Base-by-base conservation (phyloP, 2,797 vertebrate genomes). In the Trichosurus vulpecula region DNA sequence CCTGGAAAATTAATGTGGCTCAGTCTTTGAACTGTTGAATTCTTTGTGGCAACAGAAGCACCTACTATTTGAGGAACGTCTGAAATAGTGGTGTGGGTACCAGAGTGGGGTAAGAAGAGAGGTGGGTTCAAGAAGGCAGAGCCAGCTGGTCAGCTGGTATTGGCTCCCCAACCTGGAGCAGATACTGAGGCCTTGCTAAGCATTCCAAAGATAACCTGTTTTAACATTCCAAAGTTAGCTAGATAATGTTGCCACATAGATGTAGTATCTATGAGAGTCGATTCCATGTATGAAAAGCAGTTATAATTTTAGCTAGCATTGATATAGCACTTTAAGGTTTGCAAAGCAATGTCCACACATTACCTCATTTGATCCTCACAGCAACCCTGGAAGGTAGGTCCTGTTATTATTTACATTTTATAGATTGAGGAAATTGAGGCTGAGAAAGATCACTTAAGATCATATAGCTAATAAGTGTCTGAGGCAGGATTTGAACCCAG, bases 91-190 rank as follows among this genome's bases (percentile, higher is more conserved):
- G 93, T 91, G 61, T 92, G 54, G 96, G 4, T n/a, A 13, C 90
- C 95, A 91, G 29, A 96, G 95, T 30, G 55, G 47, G 91, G 94
- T 30, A 54, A 30, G 92, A 2, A 12, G 10, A 29, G 3, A 16
- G 14, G 92, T 57, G 95, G 94, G 92, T n/a, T n/a, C n/a, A 41
- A 96, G 56, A 93, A 35, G 54, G n/a, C 52, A 95, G 47, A 93
- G 22, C 52, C 9, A n/a, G 53, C 90, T 55, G 41, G 54, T 94
- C 66, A 25, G 87, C 10, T 19, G 61, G 4, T 11, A 51, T 96
- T 94, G 53, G 6, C 74, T 92, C n/a, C 74, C 27, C 35, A 81
- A 57, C n/a, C 4, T 55, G 14, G 30, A 31, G 56, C 16, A 61
- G 54, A 93, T 41, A 0, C 30, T 51, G 55, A 94, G 56, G n/a